phyloP scores from a whole-genome alignment of 2,888 invertebrate genomes.

The Adelognathus sp. region DNA sequence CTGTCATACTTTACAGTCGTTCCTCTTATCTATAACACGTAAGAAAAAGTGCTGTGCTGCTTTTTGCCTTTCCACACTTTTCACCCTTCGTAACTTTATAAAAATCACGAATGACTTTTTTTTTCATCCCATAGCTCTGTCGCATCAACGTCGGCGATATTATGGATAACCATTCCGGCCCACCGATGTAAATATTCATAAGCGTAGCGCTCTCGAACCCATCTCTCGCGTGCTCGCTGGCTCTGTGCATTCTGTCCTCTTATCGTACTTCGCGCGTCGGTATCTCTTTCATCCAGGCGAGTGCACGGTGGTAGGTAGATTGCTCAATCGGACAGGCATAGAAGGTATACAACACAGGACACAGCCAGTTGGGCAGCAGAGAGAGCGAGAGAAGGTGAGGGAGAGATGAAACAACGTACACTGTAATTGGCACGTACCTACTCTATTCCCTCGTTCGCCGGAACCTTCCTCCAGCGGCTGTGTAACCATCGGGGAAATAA shows the following conservation, averaged over 20 bases:
- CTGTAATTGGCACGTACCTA: constrained; percentile 14
- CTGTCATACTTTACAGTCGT: no score
- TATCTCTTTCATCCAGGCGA: constrained; percentile 3
- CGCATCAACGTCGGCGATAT: constrained; percentile 23
- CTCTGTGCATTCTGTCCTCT: background rate
- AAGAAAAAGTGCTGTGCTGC: background rate
- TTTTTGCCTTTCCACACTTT: background rate
- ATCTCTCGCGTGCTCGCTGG: background rate
- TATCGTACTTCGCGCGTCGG: background rate
- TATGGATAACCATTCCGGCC: constrained; percentile 43
- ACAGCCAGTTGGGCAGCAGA: background rate
- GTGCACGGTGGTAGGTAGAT: constrained; percentile 20
- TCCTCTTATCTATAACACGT: background rate
- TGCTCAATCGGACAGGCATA: constrained; percentile 7
- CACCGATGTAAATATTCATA: constrained; percentile 73
- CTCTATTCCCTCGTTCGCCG: background rate
- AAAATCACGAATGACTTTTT: constrained; percentile 30
- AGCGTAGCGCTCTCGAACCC: constrained; percentile 22
- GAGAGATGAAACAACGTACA: background rate
- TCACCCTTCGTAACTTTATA: background rate
- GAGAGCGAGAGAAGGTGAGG: background rate
- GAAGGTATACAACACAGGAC: background rate
- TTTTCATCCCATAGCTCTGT: constrained; percentile 16
- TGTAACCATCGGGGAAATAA: constrained; percentile 49
- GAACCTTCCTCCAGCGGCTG: constrained; percentile 4